These are phyloP conservation scores for Hydrolagus affinis DNA, from an alignment of 2,113 vertebrate species.

Conservation along the genomic window DNA sequence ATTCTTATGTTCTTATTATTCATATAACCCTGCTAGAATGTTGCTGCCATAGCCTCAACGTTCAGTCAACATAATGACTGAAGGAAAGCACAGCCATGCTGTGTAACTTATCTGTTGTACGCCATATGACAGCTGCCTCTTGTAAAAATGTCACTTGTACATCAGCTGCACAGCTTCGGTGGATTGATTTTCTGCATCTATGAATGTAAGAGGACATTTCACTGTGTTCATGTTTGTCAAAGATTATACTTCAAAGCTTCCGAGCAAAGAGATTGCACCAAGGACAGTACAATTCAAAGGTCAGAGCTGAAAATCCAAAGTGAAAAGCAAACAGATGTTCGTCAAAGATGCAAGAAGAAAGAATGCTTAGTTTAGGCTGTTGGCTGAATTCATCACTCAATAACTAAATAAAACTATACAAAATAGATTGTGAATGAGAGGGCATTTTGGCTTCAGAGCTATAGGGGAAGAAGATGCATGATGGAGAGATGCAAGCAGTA, in stretches of 20 bases:
- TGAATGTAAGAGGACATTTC: neutral
- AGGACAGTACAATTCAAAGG: neutral
- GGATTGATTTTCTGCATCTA: neutral
- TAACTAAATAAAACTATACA: no score
- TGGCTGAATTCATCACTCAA: no score
- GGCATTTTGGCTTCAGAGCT: no score
- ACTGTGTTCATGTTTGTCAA: conserved; percentile 1
- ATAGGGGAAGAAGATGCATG: no score
- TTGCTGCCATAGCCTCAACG: neutral
- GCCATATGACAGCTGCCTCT: conserved; percentile 7
- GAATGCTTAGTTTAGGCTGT: no score
- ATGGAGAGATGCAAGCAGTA: no score
- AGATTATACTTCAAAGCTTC: neutral
- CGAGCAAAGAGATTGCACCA: neutral
- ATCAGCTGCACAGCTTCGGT: neutral
- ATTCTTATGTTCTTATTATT: no score
- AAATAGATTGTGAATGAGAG: no score
- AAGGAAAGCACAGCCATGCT: neutral
- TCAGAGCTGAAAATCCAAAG: neutral
- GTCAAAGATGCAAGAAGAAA: neutral
- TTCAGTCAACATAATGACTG: neutral
- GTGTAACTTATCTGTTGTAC: neutral
- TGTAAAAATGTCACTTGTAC: neutral
- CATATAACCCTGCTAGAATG: neutral
- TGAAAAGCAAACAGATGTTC: neutral